Evolutionary conservation across 2,888 invertebrate genomes (phyloP).

Genomic region (Spialia ferax): DNA sequence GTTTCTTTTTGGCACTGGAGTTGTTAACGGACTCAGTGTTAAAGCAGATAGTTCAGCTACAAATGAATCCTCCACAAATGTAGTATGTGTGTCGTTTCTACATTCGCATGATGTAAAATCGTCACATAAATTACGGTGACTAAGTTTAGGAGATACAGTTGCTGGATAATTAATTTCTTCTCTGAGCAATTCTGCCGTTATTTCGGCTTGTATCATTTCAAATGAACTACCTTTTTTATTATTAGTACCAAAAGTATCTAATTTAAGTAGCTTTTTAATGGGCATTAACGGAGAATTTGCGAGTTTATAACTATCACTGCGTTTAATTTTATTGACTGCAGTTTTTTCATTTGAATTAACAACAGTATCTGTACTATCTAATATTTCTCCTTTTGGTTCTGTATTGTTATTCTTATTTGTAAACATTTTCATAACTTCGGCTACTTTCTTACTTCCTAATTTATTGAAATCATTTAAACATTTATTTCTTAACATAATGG

Average conservation of each 20-base stretch:
- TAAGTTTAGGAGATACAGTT: constrained; percentile 87
- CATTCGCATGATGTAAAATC: constrained; percentile 71
- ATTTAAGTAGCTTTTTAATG: constrained; percentile 87
- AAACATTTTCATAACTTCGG: constrained; percentile 81
- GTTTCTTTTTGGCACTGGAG: constrained; percentile 76
- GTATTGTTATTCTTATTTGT: constrained; percentile 67
- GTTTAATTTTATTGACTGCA: constrained; percentile 87
- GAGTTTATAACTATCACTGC: constrained; percentile 94
- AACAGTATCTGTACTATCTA: constrained; percentile 50
- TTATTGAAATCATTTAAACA: constrained; percentile 61
- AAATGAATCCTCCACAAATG: constrained; percentile 66
- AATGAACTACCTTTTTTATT: constrained; percentile 81
- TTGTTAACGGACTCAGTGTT: constrained; percentile 76
- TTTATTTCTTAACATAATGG: constrained; percentile 75
- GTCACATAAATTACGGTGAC: constrained; percentile 62
- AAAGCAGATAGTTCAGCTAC: constrained; percentile 74
- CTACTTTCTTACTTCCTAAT: constrained; percentile 73
- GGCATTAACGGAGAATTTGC: constrained; percentile 91
- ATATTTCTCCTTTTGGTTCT: constrained; percentile 52
- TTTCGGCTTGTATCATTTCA: constrained; percentile 87
- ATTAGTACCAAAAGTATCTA: constrained; percentile 76
- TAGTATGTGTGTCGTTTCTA: constrained; percentile 54
- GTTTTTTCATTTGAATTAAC: constrained; percentile 60
- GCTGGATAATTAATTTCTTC: constrained; percentile 91
- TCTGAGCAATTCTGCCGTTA: constrained; percentile 87